A percentile compares a stretch with the other conserved stretches of the same genome.
Conservation (phyloP, 2,113 vertebrate species). For the Trematocara stigmaticum region DNA sequence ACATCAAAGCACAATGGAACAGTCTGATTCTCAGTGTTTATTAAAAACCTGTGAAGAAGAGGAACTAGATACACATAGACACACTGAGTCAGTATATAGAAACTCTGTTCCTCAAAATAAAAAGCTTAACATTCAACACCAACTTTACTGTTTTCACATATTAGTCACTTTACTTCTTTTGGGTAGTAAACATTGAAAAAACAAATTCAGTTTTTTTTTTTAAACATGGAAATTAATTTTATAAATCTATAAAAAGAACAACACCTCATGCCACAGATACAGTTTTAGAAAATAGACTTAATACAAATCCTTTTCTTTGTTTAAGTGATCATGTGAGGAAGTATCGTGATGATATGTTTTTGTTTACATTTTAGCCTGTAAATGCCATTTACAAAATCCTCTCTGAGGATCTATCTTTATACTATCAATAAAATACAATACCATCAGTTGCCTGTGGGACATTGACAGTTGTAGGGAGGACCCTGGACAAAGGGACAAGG, state of each 20-base stretch:
- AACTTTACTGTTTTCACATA: background rate
- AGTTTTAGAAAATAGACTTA: background rate
- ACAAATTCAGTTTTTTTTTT: background rate
- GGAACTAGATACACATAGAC: background rate
- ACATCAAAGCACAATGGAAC: conserved; percentile 63
- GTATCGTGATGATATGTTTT: background rate
- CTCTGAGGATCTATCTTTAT: background rate
- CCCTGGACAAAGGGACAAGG: background rate
- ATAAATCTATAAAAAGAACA: background rate
- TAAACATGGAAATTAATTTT: background rate
- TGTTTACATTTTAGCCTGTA: background rate
- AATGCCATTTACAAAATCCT: background rate
- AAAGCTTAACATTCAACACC: background rate
- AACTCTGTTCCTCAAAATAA: background rate
- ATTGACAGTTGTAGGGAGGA: background rate
- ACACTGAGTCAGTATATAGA: background rate
- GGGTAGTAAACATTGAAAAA: background rate
- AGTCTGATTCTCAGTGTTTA: conserved; percentile 18
- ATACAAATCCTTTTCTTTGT: background rate
- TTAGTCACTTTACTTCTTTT: background rate
- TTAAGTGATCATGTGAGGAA: background rate
- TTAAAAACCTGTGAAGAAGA: conserved; percentile 43
- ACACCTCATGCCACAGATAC: background rate
- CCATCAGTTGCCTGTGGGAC: background rate
- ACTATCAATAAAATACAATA: background rate